A percentile compares a stretch with the other conserved stretches of the same genome.
Evolutionary conservation across 2,113 vertebrate species (phyloP).

Genomic region (Hiodon tergisus): DNA sequence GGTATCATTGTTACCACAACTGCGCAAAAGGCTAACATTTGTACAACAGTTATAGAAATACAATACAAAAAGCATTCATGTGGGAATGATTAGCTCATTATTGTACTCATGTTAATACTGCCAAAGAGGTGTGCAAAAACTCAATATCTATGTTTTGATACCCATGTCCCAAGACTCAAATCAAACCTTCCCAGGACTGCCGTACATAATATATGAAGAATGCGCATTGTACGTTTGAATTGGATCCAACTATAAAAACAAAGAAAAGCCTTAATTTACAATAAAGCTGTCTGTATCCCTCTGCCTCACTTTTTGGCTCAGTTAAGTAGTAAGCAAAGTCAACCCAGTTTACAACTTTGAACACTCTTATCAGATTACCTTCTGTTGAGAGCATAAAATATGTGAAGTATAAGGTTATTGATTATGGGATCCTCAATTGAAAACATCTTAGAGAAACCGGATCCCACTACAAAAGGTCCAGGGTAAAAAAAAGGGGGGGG

Average conservation of each 20-base stretch:
- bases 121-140: constrained; percentile 17
- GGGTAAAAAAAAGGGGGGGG: constrained; percentile 26
- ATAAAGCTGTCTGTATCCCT: constrained; percentile 1
- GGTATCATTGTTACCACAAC: constrained; percentile 40
- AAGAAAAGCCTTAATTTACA: not conserved
- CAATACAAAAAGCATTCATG: constrained; percentile 39
- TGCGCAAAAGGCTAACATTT: constrained; percentile 38
- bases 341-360: constrained; percentile 22
- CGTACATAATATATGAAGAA: not conserved
- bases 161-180: not conserved
- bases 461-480: constrained; percentile 49
- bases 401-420: constrained; percentile 47
- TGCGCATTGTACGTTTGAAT: not conserved
- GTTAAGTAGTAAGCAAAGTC: constrained; percentile 29
- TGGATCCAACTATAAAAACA: not conserved
- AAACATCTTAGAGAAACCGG: constrained; percentile 50
- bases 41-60: constrained; percentile 25
- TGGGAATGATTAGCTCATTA: constrained; percentile 41
- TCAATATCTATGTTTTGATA: constrained; percentile 6
- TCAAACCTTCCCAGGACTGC: constrained; percentile 2
- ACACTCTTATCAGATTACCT: constrained; percentile 39
- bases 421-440: constrained; percentile 48
- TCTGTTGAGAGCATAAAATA: constrained; percentile 37
- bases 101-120: constrained; percentile 38
- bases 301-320: constrained; percentile 19